Base-by-base conservation (phyloP, 2,888 invertebrate species). In the Oligia latruncula region DNA sequence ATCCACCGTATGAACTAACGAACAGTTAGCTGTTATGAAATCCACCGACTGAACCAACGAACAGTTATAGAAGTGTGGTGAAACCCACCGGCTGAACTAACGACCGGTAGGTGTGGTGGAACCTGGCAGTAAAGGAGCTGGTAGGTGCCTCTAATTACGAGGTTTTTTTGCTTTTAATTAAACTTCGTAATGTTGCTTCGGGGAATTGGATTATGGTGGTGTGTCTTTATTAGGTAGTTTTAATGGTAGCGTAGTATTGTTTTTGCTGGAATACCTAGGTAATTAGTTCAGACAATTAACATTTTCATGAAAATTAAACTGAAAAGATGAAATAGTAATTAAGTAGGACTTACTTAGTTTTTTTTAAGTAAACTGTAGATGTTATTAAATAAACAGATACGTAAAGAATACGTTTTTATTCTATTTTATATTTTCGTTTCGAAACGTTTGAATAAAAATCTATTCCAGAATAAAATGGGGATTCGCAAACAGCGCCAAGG, bases 111-210 rank as follows among this genome's bases (percentile, higher is more conserved):
- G 62, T 55, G 66, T 29, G 62, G 67, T 68, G n/a, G 66, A 60
- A n/a, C 62, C 62, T 55, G n/a, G 46, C 74, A 55, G 58, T 70
- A 73, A 79, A 77, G 49, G 43, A 60, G 68, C 23, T 67, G 55
- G 66, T 71, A 46, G 3, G 46, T 23, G 29, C 72, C 73, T 73
- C 79, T 86, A 85, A 77, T 80, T 79, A 79, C 49, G 35, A 82
- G 62, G 49, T 82, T 85, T 82, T 79, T 86, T 79, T 79, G 65
- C 58, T 77, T 85, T 82, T 85, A 86, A 82, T 85, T 85, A 85
- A 82, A 72, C 52, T 78, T 64, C 52, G n/a, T 60, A 68, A 77
- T 80, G 60, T 75, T 73, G 49, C 70, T 46, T 40, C 62, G 5
- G 76, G 60, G 80, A 40, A 64, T 71, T 73, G 15, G 55, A 72